Percentiles rank a stretch among this genome's conserved stretches.
These are phyloP conservation scores for Cynopterus sphinx DNA, from an alignment of 2,797 vertebrate species.

Conservation along the genomic window DNA sequence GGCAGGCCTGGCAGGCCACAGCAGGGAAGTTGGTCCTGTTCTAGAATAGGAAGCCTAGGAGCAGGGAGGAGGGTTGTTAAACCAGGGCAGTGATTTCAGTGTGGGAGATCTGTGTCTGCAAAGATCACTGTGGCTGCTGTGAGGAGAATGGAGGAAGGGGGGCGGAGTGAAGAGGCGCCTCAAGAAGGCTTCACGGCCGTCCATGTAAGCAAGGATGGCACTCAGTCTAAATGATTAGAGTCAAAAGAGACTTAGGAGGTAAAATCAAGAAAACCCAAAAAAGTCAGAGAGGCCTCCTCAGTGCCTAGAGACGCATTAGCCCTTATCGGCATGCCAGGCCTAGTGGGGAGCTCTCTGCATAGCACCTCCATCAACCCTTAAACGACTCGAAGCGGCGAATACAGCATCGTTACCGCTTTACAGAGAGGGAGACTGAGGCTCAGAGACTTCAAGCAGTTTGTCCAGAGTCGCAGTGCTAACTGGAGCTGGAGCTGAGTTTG, in stretches of 20 bases:
- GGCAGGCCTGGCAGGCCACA: background rate
- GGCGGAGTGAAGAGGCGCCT: no score
- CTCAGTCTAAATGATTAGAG: background rate
- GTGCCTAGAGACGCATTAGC: background rate
- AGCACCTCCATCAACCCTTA: background rate
- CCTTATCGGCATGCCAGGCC: background rate
- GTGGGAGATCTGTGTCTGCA: background rate
- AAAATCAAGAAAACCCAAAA: background rate
- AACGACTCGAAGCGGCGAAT: background rate
- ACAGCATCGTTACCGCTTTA: background rate
- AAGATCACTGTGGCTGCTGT: background rate
- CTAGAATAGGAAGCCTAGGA: no score
- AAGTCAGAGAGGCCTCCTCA: background rate
- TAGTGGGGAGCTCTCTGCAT: background rate
- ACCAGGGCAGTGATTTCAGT: background rate
- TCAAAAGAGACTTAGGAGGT: background rate
- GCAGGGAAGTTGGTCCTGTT: background rate
- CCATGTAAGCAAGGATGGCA: background rate
- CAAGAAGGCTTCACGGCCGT: background rate
- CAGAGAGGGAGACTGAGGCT: background rate
- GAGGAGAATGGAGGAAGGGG: background rate
- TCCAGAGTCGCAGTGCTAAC: background rate
- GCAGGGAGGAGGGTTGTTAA: background rate
- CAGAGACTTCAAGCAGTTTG: background rate
- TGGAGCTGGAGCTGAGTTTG: background rate